Evolutionary conservation across 1,140 invertebrate genomes (phyloP).

Genomic region (Druon quercuslanigerum): DNA sequence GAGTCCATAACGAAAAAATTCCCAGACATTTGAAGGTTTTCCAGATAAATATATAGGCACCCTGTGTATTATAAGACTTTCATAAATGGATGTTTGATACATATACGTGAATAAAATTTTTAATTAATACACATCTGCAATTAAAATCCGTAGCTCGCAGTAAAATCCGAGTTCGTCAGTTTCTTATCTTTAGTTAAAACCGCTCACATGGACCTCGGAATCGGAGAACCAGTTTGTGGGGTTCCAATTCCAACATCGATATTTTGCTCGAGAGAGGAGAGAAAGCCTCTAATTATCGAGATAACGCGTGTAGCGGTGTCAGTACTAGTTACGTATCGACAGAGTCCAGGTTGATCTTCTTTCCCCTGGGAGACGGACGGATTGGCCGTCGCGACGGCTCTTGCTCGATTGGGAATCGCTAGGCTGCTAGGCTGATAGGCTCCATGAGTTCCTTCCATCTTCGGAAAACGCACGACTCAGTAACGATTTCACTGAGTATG

Average conservation of each 20-base stretch:
- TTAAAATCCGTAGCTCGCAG: not conserved
- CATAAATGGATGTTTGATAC: no score
- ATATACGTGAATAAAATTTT: no score
- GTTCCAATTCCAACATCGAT: slow-evolving; percentile 51
- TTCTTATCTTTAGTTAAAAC: slow-evolving; percentile 51
- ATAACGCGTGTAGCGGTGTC: slow-evolving; percentile 63
- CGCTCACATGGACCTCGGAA: slow-evolving; percentile 52
- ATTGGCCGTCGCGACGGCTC: slow-evolving; percentile 5
- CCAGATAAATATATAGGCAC: no score
- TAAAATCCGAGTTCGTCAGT: slow-evolving; percentile 42
- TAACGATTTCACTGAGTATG: slow-evolving; percentile 1
- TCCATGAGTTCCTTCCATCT: not conserved
- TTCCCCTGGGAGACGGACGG: slow-evolving; percentile 50
- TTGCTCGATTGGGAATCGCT: not conserved
- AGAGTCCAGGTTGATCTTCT: slow-evolving; percentile 49
- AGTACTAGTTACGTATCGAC: slow-evolving; percentile 59
- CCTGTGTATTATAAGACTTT: no score
- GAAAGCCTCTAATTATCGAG: slow-evolving; percentile 66
- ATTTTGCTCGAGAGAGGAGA: slow-evolving; percentile 35
- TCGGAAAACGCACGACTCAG: not conserved
- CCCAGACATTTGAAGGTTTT: no score
- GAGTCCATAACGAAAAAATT: no score
- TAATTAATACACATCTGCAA: no score
- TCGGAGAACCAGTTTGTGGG: slow-evolving; percentile 59
- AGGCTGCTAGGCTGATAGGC: no score